Conservation (phyloP, 2,113 vertebrate genomes). For the Cyprinodon brontotheroides region DNA sequence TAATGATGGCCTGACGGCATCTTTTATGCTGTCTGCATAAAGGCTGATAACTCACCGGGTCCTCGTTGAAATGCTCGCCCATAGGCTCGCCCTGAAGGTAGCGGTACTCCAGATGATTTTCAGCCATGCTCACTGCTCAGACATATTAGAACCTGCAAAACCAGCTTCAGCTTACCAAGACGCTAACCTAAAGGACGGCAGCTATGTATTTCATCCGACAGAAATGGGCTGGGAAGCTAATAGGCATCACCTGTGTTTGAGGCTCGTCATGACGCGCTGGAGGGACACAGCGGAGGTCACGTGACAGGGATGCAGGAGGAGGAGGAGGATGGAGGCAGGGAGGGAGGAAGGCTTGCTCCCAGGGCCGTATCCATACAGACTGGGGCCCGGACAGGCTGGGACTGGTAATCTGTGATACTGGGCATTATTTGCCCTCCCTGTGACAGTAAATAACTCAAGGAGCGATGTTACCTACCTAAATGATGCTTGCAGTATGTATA, state of each 20-base stretch:
- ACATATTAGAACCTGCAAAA: conserved; percentile 61
- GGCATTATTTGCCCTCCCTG: no score
- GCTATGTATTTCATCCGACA: conserved; percentile 8
- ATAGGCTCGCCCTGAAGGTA: conserved; percentile 73
- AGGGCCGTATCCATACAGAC: conserved; percentile 37
- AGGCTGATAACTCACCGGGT: conserved; percentile 68
- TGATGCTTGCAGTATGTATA: no score
- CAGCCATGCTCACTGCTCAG: conserved; percentile 74
- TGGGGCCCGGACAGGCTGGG: not conserved
- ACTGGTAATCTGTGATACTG: no score
- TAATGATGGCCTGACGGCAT: not conserved
- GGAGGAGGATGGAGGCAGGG: no score
- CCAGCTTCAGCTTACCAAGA: conserved; percentile 26
- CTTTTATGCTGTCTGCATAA: conserved; percentile 6
- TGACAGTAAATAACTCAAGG: no score
- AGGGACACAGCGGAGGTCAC: conserved; percentile 44
- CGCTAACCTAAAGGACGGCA: not conserved
- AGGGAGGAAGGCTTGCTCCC: conserved; percentile 18
- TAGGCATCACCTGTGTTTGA: conserved; percentile 68
- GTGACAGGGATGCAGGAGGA: conserved; percentile 35
- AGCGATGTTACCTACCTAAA: no score
- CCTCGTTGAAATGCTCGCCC: conserved; percentile 67
- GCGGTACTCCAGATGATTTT: conserved; percentile 71
- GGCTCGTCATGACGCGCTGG: conserved; percentile 30
- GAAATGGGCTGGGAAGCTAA: conserved; percentile 37